Conservation (phyloP, 2,113 vertebrate genomes). For the Myiagra hebetior region DNA sequence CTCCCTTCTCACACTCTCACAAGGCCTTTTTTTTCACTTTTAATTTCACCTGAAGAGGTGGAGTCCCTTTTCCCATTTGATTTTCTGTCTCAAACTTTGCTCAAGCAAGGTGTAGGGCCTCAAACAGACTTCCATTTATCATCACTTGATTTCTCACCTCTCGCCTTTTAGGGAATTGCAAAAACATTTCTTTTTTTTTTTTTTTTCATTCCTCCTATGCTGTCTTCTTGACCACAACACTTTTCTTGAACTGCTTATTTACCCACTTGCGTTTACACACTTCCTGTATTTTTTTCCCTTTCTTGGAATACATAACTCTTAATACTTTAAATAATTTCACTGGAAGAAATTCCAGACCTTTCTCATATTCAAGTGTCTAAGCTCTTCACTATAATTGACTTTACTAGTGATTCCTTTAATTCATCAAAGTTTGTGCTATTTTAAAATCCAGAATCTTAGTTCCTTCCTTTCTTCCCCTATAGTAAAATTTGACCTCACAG, state of each 20-base stretch:
- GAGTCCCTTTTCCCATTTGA: background rate
- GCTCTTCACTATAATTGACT: background rate
- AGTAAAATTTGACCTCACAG: background rate
- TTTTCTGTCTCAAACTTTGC: background rate
- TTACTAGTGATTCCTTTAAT: background rate
- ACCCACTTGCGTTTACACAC: background rate
- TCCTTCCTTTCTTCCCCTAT: background rate
- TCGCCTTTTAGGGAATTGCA: background rate
- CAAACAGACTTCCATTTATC: background rate
- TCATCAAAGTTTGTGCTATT: background rate
- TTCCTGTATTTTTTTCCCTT: background rate
- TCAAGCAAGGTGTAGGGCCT: background rate
- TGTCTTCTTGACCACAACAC: background rate
- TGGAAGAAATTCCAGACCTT: background rate
- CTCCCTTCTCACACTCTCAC: background rate
- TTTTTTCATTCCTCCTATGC: background rate
- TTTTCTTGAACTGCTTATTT: background rate
- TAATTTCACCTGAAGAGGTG: background rate
- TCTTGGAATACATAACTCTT: background rate
- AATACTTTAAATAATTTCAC: background rate
- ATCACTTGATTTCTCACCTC: background rate
- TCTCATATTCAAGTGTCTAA: background rate
- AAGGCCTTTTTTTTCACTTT: background rate
- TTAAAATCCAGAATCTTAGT: background rate
- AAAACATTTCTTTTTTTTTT: background rate